Evolutionary conservation across 2,888 invertebrate species (phyloP), one percentile per base, ranked within the genome.

Genomic region (Macropis europaea): DNA sequence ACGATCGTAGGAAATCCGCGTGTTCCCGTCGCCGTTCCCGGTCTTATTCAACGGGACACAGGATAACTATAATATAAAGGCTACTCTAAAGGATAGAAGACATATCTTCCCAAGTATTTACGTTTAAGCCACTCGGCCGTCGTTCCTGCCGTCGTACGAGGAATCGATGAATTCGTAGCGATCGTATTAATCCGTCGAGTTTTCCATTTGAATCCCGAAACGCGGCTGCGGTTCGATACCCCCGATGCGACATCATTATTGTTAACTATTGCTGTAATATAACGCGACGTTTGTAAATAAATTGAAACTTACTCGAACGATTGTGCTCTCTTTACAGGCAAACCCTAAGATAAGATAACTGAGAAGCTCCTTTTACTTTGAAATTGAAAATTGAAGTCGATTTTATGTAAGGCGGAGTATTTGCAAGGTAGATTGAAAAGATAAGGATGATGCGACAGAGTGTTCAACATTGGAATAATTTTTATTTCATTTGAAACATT

Each of bases 281-380:
- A 82, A 80, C 82, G 81, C 80, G 78, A 84, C 81, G 80, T 83
- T 86, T 87, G 87, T 87, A 87, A 87, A 87, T 87, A 87, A 84
- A 80, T 75, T 59, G 68, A 64, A 56, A 71, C 70, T 73, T 73
- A 77, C 77, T 59, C 75, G 57, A 67, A 36, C 1, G 1, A 6
- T 3, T 7, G 5, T 9, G 7, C 6, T 22, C 22, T 45, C 11
- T 17, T 5, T 13, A n/a, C n/a, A n/a, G n/a, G n/a, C n/a, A n/a
- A n/a, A n/a, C n/a, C n/a, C n/a, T n/a, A n/a, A n/a, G n/a, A n/a
- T n/a, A n/a, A n/a, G n/a, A n/a, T n/a, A n/a, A n/a, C n/a, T n/a
- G n/a, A n/a, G n/a, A n/a, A n/a, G n/a, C n/a, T n/a, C n/a, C n/a
- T n/a, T n/a, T n/a, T n/a, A n/a, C n/a, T n/a, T n/a, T n/a, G n/a